These are phyloP conservation scores for Parazoanthus atlanticus DNA, from an alignment of 92 coral and sea anemone species.

Conservation along the genomic window DNA sequence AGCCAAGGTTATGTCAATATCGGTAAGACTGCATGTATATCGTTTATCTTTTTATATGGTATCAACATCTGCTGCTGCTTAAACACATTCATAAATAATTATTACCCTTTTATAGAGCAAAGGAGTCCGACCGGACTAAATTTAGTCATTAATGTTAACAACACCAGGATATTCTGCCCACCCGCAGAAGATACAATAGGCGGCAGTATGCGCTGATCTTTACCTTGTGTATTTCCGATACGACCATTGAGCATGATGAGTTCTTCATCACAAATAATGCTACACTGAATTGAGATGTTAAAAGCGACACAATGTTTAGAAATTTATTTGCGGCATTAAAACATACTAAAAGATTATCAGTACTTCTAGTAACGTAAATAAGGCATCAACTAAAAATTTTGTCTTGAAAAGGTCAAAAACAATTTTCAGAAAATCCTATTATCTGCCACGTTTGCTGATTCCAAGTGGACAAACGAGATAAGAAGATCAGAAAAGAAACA, in stretches of 20 bases:
- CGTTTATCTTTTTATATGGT: background rate
- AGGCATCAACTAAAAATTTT: background rate
- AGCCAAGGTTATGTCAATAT: background rate
- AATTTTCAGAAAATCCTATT: background rate
- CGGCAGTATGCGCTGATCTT: too few relatives aligned
- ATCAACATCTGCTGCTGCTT: background rate
- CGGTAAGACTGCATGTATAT: background rate
- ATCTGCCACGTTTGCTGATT: background rate
- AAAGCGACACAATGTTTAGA: background rate
- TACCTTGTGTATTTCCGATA: too few relatives aligned
- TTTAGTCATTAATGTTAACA: too few relatives aligned
- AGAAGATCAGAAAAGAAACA: background rate
- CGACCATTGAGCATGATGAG: too few relatives aligned
- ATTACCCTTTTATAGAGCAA: background rate
- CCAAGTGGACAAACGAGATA: background rate
- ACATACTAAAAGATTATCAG: background rate
- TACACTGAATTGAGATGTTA: background rate
- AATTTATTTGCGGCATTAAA: background rate
- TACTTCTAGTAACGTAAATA: too few relatives aligned
- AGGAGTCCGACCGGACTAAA: background rate
- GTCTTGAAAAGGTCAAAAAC: background rate
- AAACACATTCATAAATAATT: background rate
- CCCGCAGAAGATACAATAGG: background rate
- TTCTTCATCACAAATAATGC: background rate
- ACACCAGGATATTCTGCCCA: background rate